Conservation (phyloP, 2,888 invertebrate genomes). For the Dynastes tityus region DNA sequence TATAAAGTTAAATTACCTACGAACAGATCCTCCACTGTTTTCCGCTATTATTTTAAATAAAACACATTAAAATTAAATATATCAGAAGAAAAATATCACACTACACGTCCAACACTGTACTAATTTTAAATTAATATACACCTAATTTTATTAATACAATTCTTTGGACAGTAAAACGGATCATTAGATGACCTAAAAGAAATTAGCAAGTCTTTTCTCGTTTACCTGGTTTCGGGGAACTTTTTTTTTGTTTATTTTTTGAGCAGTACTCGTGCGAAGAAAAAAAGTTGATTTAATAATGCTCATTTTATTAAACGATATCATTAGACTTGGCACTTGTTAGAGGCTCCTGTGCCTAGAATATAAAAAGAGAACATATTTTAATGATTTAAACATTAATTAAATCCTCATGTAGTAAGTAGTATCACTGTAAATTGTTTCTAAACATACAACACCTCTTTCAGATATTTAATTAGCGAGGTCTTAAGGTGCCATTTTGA, state of each 20-base stretch:
- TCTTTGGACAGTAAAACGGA: conserved; percentile 39
- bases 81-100: conserved; percentile 37
- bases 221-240: not conserved
- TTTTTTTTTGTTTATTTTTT: conserved; percentile 25
- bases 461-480: too few relatives aligned
- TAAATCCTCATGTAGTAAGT: too few relatives aligned
- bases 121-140: conserved; percentile 36
- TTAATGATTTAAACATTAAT: conserved; percentile 58
- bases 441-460: too few relatives aligned
- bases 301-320: conserved; percentile 76
- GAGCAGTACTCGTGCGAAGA: conserved; percentile 26
- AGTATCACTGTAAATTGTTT: too few relatives aligned
- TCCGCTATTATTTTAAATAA: not conserved
- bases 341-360: conserved; percentile 86
- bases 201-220: conserved; percentile 21
- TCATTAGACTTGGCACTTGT: conserved; percentile 86
- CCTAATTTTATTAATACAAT: conserved; percentile 37
- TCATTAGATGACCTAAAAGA: conserved; percentile 37
- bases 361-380: conserved; percentile 69
- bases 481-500: too few relatives aligned
- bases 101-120: conserved; percentile 43
- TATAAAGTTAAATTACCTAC: conserved; percentile 16
- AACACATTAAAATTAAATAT: conserved; percentile 37
- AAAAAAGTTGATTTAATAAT: conserved; percentile 6
- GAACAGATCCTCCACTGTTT: conserved; percentile 20